Base-by-base conservation (phyloP, 92 coral and sea anemone species). In the Paramuricea clavata region DNA sequence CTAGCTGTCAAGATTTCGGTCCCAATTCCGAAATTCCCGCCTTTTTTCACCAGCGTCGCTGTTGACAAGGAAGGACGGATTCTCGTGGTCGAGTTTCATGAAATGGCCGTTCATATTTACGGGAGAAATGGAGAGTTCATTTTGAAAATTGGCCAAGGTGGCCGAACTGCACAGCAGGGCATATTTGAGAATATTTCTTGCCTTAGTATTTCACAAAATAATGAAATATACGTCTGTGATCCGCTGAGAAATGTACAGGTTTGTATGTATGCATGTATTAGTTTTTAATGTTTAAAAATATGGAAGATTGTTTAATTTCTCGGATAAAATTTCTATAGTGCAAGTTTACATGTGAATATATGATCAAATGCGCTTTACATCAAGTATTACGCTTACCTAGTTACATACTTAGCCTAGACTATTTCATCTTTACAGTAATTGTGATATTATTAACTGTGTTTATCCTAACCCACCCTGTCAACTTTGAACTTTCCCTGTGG, bases 11-110 rank as follows among this genome's bases (percentile, higher is more conserved):
- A 73, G 33, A 81, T 90, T 50, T 60, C 69, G 26, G 42, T 74
- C 30, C 80, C 57, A 13, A 49, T 50, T 80, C 85, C 87, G 31
- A 84, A 81, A 13, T 64, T 72, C 49, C 64, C 67, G 28, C n/a
- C 87, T 27, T 50, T 49, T 50, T 76, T 76, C 68, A 76, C 82
- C 26, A 16, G 96, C 30, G 89, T 95, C 69, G 86, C 95, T 39
- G 92, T 95, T 6, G 98, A 95, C 80, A 89, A 70, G 43, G 81
- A 84, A 6, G 93, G 87, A 65, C 90, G 98, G 19, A 89, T 93
- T 9, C 88, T 94, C 32, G 98, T 95, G 27, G 95, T 95, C 7
- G 98, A 95, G 82, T 93, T 94, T 94, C 91, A 91, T 92, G 95
- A 95, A 34, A 94, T 94, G 81, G 83, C 98, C 33, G 90, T 95